These are phyloP conservation scores for Polypterus bichir DNA, from an alignment of 2,113 vertebrate species.

Conservation along the genomic window DNA sequence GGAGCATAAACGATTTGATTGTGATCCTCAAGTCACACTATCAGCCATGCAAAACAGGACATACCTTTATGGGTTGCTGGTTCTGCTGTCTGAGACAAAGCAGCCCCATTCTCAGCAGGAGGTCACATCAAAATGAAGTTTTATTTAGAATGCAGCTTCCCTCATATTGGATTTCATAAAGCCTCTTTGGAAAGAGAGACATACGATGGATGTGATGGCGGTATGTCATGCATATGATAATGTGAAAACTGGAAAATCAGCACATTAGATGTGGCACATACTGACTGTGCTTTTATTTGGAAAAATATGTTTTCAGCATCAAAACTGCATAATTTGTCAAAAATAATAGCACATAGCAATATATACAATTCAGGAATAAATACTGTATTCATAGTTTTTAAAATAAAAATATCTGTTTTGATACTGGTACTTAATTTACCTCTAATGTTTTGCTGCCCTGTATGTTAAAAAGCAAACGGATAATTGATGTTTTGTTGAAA, in stretches of 20 bases:
- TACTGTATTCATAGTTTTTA: too few species aligned
- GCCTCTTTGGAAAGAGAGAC: slow-evolving; percentile 58
- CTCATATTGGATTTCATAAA: slow-evolving; percentile 77
- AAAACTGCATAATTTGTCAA: too few species aligned
- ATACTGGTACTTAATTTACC: too few species aligned
- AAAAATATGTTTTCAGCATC: too few species aligned
- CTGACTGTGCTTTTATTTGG: too few species aligned
- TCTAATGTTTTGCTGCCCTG: too few species aligned
- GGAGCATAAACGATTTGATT: slow-evolving; percentile 49
- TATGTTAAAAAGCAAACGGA: too few species aligned
- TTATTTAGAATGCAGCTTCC: slow-evolving; percentile 80
- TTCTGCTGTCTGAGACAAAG: slow-evolving; percentile 72
- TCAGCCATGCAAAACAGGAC: slow-evolving; percentile 68
- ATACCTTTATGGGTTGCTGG: slow-evolving; percentile 74
- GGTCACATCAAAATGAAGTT: slow-evolving; percentile 82
- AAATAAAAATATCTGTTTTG: too few species aligned
- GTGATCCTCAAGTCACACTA: slow-evolving; percentile 57
- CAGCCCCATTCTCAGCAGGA: slow-evolving; percentile 76
- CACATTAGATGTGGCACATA: too few species aligned
- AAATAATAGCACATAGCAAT: too few species aligned
- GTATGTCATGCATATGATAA: slow-evolving; percentile 78
- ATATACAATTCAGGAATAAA: too few species aligned
- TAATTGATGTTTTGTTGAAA: too few species aligned
- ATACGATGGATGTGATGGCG: slow-evolving; percentile 60
- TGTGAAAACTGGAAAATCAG: slow-evolving; percentile 37